These are phyloP conservation scores for Phalacrocorax pelagicus DNA, from an alignment of 2,113 vertebrate species.

Conservation along the genomic window DNA sequence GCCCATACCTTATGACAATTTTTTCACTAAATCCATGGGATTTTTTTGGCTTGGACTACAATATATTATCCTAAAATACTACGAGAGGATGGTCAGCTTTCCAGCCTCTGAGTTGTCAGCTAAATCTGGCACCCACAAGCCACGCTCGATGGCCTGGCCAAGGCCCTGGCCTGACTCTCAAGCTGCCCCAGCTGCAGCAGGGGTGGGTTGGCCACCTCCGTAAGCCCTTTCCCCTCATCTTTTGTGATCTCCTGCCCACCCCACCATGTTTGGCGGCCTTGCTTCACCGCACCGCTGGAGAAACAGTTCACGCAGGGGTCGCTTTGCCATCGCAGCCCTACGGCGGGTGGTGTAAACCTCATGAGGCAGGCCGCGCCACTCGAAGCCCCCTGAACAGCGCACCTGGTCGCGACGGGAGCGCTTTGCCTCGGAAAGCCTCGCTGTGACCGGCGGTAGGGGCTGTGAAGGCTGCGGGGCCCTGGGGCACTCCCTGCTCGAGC, in stretches of 20 bases:
- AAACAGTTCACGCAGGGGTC: accelerated
- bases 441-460: accelerated
- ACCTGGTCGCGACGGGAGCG: accelerated
- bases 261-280: not conserved
- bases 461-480: accelerated
- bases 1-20: not conserved
- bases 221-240: not conserved
- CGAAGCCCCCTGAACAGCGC: not conserved
- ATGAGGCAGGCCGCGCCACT: not conserved
- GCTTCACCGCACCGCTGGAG: not conserved
- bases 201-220: accelerated
- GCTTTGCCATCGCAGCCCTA: not conserved
- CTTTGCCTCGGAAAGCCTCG: not conserved
- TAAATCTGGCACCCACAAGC: too few species aligned
- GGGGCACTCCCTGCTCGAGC: accelerated
- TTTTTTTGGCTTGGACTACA: not conserved
- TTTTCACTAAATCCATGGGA: not conserved
- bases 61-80: not conserved
- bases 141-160: accelerated
- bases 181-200: not conserved
- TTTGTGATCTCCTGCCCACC: not conserved
- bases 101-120: not conserved
- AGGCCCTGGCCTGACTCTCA: not conserved
- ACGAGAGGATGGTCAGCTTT: not conserved
- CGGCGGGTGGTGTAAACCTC: accelerated